A percentile compares a stretch with the other conserved stretches of the same genome.
These are phyloP conservation scores for Hyphantria cunea DNA, from an alignment of 1,140 invertebrate genomes.

Conservation along the genomic window DNA sequence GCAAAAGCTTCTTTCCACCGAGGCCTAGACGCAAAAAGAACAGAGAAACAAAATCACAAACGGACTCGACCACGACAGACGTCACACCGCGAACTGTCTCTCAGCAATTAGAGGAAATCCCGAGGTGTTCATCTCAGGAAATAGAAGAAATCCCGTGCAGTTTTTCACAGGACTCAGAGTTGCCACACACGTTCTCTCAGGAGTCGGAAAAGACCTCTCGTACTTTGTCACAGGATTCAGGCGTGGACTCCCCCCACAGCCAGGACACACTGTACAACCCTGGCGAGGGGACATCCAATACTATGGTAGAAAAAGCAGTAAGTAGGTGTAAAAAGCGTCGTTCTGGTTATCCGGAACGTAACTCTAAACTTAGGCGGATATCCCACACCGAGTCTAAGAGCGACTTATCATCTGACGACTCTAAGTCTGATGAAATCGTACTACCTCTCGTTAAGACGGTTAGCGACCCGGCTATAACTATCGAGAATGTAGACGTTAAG, in stretches of 20 bases:
- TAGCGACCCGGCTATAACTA: constrained; percentile 61
- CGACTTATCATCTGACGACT: constrained; percentile 17
- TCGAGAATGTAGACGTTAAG: constrained; percentile 41
- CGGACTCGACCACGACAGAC: too few species aligned
- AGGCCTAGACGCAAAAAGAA: constrained; percentile 80
- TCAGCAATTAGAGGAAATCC: too few species aligned
- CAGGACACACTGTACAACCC: constrained; percentile 42
- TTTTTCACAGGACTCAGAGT: too few species aligned
- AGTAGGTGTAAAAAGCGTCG: constrained; percentile 46
- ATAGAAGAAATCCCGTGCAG: too few species aligned
- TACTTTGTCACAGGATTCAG: constrained; percentile 30
- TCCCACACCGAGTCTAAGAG: constrained; percentile 39
- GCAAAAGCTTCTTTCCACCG: constrained; percentile 85
- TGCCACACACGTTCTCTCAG: too few species aligned
- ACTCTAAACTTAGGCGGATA: constrained; percentile 41
- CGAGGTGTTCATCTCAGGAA: too few species aligned
- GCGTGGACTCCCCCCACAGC: constrained; percentile 40
- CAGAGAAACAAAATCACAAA: not conserved
- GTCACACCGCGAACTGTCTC: too few species aligned
- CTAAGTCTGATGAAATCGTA: constrained; percentile 28
- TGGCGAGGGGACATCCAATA: constrained; percentile 15
- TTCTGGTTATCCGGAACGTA: constrained; percentile 48
- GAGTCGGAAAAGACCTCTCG: constrained; percentile 3
- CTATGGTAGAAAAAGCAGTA: constrained; percentile 12
- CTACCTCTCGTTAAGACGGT: constrained; percentile 55